phyloP scores from a whole-genome alignment of 2,113 vertebrate genomes.

The Furnarius figulus region DNA sequence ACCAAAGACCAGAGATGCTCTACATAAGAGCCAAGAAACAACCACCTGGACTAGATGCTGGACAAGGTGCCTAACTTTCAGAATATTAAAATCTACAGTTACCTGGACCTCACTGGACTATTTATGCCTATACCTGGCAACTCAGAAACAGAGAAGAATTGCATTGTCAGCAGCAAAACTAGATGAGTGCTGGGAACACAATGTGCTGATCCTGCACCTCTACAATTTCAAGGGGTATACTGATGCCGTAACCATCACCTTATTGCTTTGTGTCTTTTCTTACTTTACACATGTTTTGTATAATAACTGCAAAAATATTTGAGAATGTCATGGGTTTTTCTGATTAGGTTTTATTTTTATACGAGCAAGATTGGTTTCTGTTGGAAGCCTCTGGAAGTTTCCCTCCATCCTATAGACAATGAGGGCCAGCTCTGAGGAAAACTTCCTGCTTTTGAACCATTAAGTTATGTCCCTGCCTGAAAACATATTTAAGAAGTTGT shows the following conservation, averaged over 20 bases:
- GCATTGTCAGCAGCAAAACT: not conserved
- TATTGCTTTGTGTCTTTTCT: not conserved
- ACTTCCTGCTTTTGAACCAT: too few species aligned
- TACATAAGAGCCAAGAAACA: not conserved
- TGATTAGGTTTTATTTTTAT: too few species aligned
- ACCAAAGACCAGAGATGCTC: not conserved
- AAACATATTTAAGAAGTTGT: too few species aligned
- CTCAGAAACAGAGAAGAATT: not conserved
- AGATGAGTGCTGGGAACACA: not conserved
- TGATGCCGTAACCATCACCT: not conserved
- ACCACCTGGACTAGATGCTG: not conserved
- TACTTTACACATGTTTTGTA: not conserved
- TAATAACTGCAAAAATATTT: not conserved
- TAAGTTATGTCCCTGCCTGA: too few species aligned
- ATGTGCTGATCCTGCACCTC: not conserved
- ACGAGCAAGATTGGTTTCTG: too few species aligned
- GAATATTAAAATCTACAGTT: not conserved
- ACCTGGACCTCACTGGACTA: not conserved
- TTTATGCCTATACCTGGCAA: not conserved
- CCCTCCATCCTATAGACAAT: too few species aligned
- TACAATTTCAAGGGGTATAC: not conserved
- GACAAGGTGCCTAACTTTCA: not conserved
- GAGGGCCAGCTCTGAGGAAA: too few species aligned
- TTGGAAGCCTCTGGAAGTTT: too few species aligned
- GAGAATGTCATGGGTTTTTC: too few species aligned